Conservation (phyloP, 2,888 invertebrate species). For the Yponomeuta evonymella region DNA sequence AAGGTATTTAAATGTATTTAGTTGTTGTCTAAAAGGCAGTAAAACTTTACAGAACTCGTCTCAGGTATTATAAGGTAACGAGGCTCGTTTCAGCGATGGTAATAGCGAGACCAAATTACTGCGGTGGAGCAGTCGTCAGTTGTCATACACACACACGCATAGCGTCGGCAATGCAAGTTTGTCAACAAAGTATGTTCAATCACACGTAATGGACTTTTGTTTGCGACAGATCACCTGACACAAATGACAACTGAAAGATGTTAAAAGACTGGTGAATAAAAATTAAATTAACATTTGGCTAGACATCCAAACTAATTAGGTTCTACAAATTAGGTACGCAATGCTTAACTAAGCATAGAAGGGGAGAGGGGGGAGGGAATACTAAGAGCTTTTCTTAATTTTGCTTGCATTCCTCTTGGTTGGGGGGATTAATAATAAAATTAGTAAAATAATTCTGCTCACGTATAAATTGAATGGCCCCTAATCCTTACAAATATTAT, state of each 20-base stretch:
- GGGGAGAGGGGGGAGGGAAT: no score
- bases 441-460: no score
- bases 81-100: neutral
- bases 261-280: neutral
- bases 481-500: no score
- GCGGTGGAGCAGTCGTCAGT: neutral
- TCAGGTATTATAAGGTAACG: neutral
- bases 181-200: neutral
- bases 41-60: neutral
- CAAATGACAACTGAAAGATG: neutral
- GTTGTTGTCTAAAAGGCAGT: neutral
- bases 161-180: neutral
- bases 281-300: neutral
- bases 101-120: conserved; percentile 9
- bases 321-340: neutral
- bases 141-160: neutral
- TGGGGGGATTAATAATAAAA: no score
- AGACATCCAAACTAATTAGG: neutral
- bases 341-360: no score
- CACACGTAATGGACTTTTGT: neutral
- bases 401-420: no score
- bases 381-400: no score
- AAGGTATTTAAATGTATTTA: neutral
- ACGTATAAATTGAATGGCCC: no score
- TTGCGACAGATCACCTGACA: neutral